Base-by-base conservation (phyloP, 1,140 invertebrate genomes). In the Metaphire vulgaris region DNA sequence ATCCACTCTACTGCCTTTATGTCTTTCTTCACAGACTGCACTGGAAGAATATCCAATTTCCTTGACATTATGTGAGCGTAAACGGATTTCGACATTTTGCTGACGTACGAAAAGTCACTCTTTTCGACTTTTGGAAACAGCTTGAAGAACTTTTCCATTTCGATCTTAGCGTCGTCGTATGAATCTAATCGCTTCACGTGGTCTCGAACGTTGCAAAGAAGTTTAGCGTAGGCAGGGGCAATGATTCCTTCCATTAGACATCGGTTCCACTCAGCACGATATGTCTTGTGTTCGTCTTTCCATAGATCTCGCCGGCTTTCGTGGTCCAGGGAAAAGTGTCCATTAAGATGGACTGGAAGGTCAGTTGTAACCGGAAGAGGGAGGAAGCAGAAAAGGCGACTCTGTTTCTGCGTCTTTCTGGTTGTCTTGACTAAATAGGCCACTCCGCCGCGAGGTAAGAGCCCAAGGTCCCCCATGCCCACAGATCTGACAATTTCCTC, bases 301-400 rank as follows among this genome's bases (percentile, higher is more conserved):
- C 83, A 85, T 6, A 85, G 65, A 70, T 78, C 79, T 67, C 83
- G 76, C 74, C 84, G 79, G 21, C 80, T 76, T 78, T 84, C 84
- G 72, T 82, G 80, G 73, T 82, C 83, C 26, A 85, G 72, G 33
- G 81, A 81, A 81, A 85, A 85, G 73, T 84, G 80, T 1, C 83
- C 84, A 81, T 85, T 83, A 14, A 85, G 79, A 71, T 85, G 81
- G 28, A 83, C 76, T 26, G 84, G 83, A 12, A 85, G 70, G 15
- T 80, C 79, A n/a, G 81, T 83, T 26, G 77, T 33, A 15, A 81
- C 74, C 32, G 83, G 82, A 2, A 85, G 76, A 26, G 84, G 84
- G 21, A 56, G 41, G 21, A 56, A 56, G 41, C 41, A 56, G 41
- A 56, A 56, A 56, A 56, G 41, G 6, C 41, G 6, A 21, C 41